phyloP scores from a whole-genome alignment of 2,888 invertebrate species.

The Chrysolina haemoptera region DNA sequence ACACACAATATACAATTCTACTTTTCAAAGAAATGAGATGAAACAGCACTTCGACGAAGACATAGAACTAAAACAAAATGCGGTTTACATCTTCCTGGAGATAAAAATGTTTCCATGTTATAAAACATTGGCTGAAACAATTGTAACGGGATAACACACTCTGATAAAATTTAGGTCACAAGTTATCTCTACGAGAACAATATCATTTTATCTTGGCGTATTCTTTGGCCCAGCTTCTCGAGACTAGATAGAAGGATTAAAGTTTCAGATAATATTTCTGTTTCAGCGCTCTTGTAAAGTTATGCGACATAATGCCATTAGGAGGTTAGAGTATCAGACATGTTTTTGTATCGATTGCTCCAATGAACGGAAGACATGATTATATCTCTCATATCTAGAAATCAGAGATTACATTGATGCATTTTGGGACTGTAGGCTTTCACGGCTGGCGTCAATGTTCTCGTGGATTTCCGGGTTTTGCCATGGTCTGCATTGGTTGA shows the following conservation, averaged over 20 bases:
- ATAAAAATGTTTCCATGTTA: constrained; percentile 25
- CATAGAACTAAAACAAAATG: neutral
- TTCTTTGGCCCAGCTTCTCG: constrained; percentile 24
- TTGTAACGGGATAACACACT: constrained; percentile 18
- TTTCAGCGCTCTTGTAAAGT: constrained; percentile 20
- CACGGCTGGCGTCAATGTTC: too few relatives aligned
- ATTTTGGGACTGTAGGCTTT: too few relatives aligned
- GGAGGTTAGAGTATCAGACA: neutral
- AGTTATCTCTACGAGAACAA: constrained; percentile 29
- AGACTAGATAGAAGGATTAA: constrained; percentile 23
- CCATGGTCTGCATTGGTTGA: too few relatives aligned
- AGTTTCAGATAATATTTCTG: constrained; percentile 24
- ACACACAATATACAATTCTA: neutral
- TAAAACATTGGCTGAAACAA: constrained; percentile 24
- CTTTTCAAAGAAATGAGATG: constrained; percentile 5
- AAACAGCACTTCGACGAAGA: neutral
- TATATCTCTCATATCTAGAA: too few relatives aligned
- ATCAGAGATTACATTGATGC: too few relatives aligned
- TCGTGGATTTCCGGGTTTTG: too few relatives aligned
- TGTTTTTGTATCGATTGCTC: neutral
- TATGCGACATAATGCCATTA: constrained; percentile 26
- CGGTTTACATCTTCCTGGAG: constrained; percentile 6
- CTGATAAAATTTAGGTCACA: constrained; percentile 28
- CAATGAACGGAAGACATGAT: too few relatives aligned
- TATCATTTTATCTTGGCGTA: constrained; percentile 29